Conservation (phyloP, 2,113 vertebrate genomes). For the Nothobranchius kuhntae region DNA sequence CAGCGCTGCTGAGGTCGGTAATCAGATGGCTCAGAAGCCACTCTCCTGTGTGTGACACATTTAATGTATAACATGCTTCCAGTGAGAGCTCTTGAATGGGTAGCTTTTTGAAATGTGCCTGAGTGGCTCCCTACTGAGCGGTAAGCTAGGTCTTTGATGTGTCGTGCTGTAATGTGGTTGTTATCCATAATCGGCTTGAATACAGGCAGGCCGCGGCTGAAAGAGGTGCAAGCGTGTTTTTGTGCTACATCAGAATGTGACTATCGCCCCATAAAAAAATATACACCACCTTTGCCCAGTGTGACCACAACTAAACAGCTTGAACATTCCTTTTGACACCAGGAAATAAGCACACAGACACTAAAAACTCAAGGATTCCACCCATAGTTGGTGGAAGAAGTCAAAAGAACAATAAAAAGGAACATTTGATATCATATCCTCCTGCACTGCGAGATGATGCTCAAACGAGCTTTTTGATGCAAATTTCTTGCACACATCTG, state of each 20-base stretch:
- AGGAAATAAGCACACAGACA: slow-evolving; percentile 26
- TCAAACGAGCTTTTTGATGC: slow-evolving; percentile 60
- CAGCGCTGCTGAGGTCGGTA: slow-evolving; percentile 84
- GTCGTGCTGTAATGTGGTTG: slow-evolving; percentile 92
- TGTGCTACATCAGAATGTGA: slow-evolving; percentile 67
- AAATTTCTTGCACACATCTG: slow-evolving; percentile 60
- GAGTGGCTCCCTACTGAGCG: slow-evolving; percentile 94
- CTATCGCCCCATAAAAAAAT: slow-evolving; percentile 47
- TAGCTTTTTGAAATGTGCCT: slow-evolving; percentile 93
- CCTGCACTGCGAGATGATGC: slow-evolving; percentile 32
- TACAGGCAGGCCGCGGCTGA: slow-evolving; percentile 88
- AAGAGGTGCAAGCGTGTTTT: slow-evolving; percentile 87
- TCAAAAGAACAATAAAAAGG: slow-evolving; percentile 31
- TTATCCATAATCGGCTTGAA: slow-evolving; percentile 98
- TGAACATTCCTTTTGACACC: slow-evolving; percentile 6
- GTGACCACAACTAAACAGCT: slow-evolving; percentile 52
- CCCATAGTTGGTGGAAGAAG: slow-evolving; percentile 11
- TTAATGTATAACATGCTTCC: slow-evolving; percentile 95
- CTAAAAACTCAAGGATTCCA: slow-evolving; percentile 15
- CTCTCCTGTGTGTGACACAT: slow-evolving; percentile 94
- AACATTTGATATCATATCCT: slow-evolving; percentile 46
- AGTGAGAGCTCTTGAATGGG: slow-evolving; percentile 90
- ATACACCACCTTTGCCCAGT: slow-evolving; percentile 30
- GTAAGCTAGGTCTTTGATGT: slow-evolving; percentile 91
- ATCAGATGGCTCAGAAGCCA: slow-evolving; percentile 90